Conservation (phyloP, 2,797 vertebrate species). For the Anabas testudineus region DNA sequence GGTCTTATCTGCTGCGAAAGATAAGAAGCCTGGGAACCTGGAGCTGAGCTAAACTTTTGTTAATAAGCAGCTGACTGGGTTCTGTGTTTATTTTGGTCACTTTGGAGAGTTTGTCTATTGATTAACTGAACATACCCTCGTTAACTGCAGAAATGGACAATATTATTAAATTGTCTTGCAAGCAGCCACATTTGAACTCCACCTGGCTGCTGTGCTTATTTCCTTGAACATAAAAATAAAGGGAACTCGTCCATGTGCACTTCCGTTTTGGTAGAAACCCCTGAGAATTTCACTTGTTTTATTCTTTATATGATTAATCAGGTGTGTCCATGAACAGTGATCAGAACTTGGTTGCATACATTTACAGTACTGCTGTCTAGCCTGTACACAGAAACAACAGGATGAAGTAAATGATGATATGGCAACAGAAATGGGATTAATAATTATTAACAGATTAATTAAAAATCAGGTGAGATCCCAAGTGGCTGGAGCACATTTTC, state of each 20-base stretch:
- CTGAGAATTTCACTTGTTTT: not conserved
- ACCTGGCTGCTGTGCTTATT: not conserved
- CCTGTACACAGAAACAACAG: no score
- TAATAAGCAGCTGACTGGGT: not conserved
- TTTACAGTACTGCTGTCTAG: not conserved
- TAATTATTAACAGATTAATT: no score
- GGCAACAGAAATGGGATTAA: no score
- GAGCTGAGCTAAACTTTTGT: not conserved
- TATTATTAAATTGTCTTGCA: not conserved
- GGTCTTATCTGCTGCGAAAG: not conserved
- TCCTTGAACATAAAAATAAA: not conserved
- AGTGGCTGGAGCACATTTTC: no score
- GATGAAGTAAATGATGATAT: not conserved
- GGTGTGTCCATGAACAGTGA: not conserved
- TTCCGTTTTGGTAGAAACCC: constrained; percentile 4
- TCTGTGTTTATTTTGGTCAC: not conserved
- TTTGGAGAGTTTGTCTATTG: not conserved
- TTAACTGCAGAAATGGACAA: not conserved
- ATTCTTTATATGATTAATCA: no score
- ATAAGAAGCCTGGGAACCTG: not conserved
- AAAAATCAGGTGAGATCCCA: no score
- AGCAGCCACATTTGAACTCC: not conserved
- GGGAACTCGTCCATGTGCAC: not conserved
- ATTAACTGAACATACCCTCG: not conserved
- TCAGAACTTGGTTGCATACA: no score